Conservation (phyloP, 1,140 invertebrate genomes). For the Gonatopus flavifemur region DNA sequence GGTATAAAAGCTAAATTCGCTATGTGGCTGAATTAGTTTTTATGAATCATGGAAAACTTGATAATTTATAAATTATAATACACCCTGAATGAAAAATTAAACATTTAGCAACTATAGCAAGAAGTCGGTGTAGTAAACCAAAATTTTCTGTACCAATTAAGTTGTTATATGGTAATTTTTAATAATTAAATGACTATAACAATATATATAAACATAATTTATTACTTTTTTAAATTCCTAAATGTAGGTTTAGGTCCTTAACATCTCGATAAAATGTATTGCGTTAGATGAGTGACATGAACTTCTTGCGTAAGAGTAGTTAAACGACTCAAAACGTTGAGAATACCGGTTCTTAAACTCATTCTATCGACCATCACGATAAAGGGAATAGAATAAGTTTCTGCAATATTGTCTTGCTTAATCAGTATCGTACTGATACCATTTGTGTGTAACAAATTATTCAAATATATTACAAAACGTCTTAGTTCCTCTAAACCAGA, state of each 20-base stretch:
- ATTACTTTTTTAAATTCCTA: conserved; percentile 4
- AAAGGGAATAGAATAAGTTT: conserved; percentile 67
- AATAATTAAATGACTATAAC: conserved; percentile 31
- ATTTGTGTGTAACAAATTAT: conserved; percentile 44
- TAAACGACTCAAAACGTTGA: conserved; percentile 70
- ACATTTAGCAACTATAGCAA: too few relatives aligned
- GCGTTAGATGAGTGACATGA: conserved; percentile 56
- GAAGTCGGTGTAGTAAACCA: too few relatives aligned
- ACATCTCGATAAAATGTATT: conserved; percentile 42
- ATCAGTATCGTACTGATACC: conserved; percentile 47
- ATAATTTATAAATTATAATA: too few relatives aligned
- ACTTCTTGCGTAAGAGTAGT: conserved; percentile 65
- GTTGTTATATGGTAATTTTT: conserved; percentile 38
- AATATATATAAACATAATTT: conserved; percentile 10
- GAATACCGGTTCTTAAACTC: conserved; percentile 72
- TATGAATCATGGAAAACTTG: too few relatives aligned
- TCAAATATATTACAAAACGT: conserved; percentile 50
- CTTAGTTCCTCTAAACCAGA: conserved; percentile 39
- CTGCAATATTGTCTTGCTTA: conserved; percentile 25
- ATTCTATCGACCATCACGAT: conserved; percentile 65
- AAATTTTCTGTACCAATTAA: conserved; percentile 27
- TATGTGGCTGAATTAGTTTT: too few relatives aligned
- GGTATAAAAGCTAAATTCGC: too few relatives aligned
- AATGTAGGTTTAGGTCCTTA: conserved; percentile 7
- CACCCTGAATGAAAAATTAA: too few relatives aligned